Evolutionary conservation across 2,113 vertebrate genomes (phyloP).

Genomic region (Garra rufa): DNA sequence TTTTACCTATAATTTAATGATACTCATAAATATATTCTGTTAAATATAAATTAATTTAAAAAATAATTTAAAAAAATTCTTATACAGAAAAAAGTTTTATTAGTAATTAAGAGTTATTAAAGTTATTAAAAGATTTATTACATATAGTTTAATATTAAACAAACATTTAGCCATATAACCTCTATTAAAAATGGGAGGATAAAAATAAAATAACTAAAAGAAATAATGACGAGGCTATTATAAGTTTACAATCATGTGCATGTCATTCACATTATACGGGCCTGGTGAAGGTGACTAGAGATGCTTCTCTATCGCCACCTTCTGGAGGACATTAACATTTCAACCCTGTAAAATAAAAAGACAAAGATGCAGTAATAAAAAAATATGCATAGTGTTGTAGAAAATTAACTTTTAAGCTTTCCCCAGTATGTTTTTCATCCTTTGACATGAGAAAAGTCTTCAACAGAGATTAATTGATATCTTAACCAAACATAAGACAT

Average conservation of each 20-base stretch:
- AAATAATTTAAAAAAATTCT: too few relatives aligned
- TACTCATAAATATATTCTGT: neutral
- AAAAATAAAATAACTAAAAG: neutral
- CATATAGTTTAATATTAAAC: neutral
- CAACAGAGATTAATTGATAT: neutral
- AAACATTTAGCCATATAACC: neutral
- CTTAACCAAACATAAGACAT: neutral
- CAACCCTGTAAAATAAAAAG: neutral
- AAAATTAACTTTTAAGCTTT: neutral
- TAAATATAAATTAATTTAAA: neutral
- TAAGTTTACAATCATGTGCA: neutral
- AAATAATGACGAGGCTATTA: neutral
- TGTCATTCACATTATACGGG: neutral
- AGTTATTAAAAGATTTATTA: too few relatives aligned
- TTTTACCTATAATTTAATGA: neutral
- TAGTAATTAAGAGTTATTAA: too few relatives aligned
- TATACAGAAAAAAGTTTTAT: too few relatives aligned
- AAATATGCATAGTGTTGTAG: too few relatives aligned
- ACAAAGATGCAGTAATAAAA: too few relatives aligned
- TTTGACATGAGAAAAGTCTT: neutral
- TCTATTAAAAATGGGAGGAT: neutral
- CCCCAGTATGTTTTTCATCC: neutral
- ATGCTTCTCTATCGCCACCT: constrained; percentile 12
- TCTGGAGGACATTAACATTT: neutral
- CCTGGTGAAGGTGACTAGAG: neutral